A percentile compares a stretch with the other conserved stretches of the same genome.
Evolutionary conservation across 2,113 vertebrate genomes (phyloP).

Genomic region (Desmodus rotundus): DNA sequence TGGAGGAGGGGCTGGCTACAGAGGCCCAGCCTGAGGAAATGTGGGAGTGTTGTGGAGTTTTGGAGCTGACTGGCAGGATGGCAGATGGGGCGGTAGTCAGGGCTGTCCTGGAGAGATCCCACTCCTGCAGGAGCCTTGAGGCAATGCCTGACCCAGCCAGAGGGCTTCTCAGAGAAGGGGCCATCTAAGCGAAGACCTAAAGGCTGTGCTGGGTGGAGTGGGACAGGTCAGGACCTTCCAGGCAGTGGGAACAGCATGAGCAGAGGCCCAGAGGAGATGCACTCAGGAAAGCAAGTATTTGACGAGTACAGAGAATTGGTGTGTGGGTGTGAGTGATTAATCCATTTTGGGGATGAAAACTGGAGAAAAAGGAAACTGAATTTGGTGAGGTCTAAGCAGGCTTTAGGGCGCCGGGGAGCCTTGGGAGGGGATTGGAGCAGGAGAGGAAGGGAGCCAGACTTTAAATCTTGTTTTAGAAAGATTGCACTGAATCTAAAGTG

Average conservation of each 20-base stretch:
- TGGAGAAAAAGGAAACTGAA: background rate
- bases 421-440: background rate
- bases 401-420: background rate
- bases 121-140: background rate
- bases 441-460: background rate
- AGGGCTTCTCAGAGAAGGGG: background rate
- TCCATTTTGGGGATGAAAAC: background rate
- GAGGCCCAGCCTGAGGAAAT: background rate
- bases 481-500: background rate
- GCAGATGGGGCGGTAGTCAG: background rate
- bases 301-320: background rate
- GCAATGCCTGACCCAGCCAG: background rate
- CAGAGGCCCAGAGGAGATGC: background rate
- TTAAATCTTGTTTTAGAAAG: background rate
- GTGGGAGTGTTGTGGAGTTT: background rate
- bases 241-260: background rate
- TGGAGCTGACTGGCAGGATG: background rate
- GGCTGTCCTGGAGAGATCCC: accelerated
- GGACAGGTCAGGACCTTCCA: background rate
- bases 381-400: background rate
- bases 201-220: background rate
- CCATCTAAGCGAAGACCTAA: background rate
- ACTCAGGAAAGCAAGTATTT: background rate
- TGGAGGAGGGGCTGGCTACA: background rate
- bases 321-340: too few relatives aligned